Evolutionary conservation across 2,888 invertebrate genomes (phyloP).

Genomic region (Drosophila robusta): DNA sequence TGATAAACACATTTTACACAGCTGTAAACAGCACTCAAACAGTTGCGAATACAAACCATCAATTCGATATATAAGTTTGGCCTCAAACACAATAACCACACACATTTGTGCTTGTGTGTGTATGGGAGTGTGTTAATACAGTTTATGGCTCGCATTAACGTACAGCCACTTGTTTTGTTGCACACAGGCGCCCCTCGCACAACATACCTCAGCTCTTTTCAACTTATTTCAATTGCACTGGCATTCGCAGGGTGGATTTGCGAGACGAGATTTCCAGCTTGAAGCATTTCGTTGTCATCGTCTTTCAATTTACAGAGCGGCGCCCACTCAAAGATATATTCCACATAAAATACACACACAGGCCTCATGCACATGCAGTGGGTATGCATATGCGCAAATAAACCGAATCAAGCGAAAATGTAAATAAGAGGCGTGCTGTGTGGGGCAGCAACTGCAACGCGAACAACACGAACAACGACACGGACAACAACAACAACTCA

Average conservation of each 20-base stretch:
- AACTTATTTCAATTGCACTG: conserved; percentile 53
- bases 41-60: conserved; percentile 10
- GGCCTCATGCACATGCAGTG: neutral
- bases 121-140: conserved; percentile 24
- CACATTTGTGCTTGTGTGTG: conserved; percentile 3
- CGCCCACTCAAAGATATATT: conserved; percentile 42
- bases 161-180: conserved; percentile 37
- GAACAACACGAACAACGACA: conserved; percentile 16
- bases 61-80: conserved; percentile 25
- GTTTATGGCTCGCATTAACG: conserved; percentile 61
- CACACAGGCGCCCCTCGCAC: conserved; percentile 13
- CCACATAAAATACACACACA: conserved; percentile 23
- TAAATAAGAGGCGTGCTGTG: conserved; percentile 71
- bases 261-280: conserved; percentile 51
- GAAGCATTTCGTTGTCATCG: conserved; percentile 61
- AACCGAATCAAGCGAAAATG: conserved; percentile 79
- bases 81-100: conserved; percentile 5
- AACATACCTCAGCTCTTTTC: conserved; percentile 20
- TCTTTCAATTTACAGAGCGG: conserved; percentile 68
- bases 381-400: conserved; percentile 71
- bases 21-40: conserved; percentile 29
- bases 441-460: conserved; percentile 29
- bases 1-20: conserved; percentile 36
- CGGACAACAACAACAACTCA: conserved; percentile 24
- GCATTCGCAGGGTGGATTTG: conserved; percentile 48